Percentiles rank a stretch among this genome's conserved stretches.
phyloP scores from a whole-genome alignment of 2,113 vertebrate species.

The Regulus satrapa region DNA sequence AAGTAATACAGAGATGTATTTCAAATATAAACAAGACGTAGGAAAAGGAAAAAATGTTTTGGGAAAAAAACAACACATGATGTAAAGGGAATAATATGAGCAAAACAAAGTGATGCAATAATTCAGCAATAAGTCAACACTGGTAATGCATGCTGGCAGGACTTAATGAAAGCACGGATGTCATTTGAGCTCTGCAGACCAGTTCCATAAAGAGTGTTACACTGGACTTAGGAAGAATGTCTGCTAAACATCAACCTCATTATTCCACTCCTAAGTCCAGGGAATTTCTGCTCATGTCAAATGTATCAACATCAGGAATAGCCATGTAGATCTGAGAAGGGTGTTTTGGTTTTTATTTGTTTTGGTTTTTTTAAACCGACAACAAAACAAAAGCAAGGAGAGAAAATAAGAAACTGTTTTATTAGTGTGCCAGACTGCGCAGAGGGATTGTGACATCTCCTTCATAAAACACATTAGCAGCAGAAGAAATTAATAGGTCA shows the following conservation, averaged over 20 bases:
- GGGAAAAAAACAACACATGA: background rate
- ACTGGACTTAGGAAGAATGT: background rate
- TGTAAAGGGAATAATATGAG: background rate
- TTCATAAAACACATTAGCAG: background rate
- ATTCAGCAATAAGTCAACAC: no score
- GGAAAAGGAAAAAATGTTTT: background rate
- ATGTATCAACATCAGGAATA: background rate
- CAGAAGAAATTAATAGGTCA: background rate
- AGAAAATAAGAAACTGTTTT: background rate
- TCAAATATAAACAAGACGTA: background rate
- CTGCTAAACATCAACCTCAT: background rate
- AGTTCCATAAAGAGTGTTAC: background rate
- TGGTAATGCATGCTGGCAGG: background rate
- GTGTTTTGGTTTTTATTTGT: background rate
- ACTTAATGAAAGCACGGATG: background rate
- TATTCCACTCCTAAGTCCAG: background rate
- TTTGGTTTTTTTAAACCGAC: background rate
- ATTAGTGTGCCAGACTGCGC: background rate
- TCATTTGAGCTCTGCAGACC: background rate
- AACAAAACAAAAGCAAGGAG: no score
- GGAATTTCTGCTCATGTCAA: background rate
- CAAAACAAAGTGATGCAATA: background rate
- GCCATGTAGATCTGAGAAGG: background rate
- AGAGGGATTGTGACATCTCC: background rate
- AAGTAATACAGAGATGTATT: background rate